phyloP scores from a whole-genome alignment of 2,113 vertebrate species.

The Mormoops blainvillei region DNA sequence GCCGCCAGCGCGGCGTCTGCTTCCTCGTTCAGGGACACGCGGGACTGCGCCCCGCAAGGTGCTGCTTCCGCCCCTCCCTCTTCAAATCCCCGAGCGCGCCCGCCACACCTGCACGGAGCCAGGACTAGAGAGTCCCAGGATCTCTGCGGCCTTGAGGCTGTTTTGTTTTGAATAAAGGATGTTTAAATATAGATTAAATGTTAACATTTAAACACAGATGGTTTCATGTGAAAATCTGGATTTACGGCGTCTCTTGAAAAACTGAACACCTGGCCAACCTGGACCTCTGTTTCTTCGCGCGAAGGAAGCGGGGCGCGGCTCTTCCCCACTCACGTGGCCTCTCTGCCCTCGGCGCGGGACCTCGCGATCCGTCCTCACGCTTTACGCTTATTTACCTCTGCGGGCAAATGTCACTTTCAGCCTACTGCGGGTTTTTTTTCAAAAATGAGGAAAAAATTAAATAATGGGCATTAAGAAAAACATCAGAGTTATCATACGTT shows the following conservation, averaged over 20 bases:
- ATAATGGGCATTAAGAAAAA: neutral
- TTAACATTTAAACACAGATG: neutral
- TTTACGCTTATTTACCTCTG: neutral
- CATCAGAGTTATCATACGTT: neutral
- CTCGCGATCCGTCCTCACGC: neutral
- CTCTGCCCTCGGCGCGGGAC: neutral
- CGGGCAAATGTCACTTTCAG: neutral
- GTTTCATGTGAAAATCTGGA: neutral
- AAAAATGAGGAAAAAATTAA: neutral
- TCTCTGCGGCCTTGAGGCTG: neutral
- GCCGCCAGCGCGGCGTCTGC: too few species aligned
- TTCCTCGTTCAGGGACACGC: neutral
- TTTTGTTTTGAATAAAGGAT: neutral
- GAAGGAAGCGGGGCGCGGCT: neutral
- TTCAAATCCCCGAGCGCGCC: neutral
- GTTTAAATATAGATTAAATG: neutral
- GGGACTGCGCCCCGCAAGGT: neutral
- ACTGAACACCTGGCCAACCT: neutral
- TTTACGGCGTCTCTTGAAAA: neutral
- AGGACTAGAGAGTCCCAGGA: neutral
- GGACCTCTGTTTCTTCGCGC: neutral
- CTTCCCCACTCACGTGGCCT: neutral
- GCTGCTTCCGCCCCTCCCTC: neutral
- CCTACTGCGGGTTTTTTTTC: neutral
- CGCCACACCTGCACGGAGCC: neutral